A percentile compares a stretch with the other conserved stretches of the same genome.
phyloP scores from a whole-genome alignment of 2,888 invertebrate genomes.

The Ligdia adustata region DNA sequence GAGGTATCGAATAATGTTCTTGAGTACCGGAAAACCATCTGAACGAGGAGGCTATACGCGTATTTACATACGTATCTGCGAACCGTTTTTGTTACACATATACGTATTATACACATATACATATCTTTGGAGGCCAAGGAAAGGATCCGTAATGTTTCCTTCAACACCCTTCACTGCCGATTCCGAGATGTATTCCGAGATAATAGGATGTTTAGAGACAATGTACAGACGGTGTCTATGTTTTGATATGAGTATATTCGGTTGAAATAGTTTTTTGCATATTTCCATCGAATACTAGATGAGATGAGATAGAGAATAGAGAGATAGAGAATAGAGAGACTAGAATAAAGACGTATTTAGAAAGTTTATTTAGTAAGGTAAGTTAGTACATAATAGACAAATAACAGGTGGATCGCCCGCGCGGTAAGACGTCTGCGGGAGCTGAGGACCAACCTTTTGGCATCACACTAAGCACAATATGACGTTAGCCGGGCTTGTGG shows the following conservation, averaged over 20 bases:
- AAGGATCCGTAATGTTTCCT: constrained; percentile 37
- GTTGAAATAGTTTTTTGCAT: neutral
- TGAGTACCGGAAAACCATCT: constrained; percentile 46
- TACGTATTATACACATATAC: too few species aligned
- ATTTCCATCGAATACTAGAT: too few species aligned
- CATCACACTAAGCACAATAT: too few species aligned
- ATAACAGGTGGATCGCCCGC: too few species aligned
- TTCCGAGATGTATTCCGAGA: constrained; percentile 26
- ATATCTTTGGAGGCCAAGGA: constrained; percentile 11
- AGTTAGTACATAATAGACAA: too few species aligned
- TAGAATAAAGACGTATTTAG: too few species aligned
- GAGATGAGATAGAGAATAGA: too few species aligned
- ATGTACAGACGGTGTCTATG: constrained; percentile 18
- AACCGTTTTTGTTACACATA: constrained; percentile 53
- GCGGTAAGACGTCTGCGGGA: too few species aligned
- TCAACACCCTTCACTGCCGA: constrained; percentile 49
- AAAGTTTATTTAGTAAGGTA: too few species aligned
- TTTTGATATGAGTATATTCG: constrained; percentile 12
- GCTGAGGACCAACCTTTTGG: too few species aligned
- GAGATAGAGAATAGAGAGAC: too few species aligned
- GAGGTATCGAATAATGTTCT: constrained; percentile 43
- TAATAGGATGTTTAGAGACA: constrained; percentile 26
- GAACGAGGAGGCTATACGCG: constrained; percentile 48
- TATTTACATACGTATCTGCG: constrained; percentile 51
- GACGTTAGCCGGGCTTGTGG: too few species aligned